These are phyloP conservation scores for Eutrigla gurnardus DNA, from an alignment of 2,797 vertebrate genomes.

Conservation along the genomic window DNA sequence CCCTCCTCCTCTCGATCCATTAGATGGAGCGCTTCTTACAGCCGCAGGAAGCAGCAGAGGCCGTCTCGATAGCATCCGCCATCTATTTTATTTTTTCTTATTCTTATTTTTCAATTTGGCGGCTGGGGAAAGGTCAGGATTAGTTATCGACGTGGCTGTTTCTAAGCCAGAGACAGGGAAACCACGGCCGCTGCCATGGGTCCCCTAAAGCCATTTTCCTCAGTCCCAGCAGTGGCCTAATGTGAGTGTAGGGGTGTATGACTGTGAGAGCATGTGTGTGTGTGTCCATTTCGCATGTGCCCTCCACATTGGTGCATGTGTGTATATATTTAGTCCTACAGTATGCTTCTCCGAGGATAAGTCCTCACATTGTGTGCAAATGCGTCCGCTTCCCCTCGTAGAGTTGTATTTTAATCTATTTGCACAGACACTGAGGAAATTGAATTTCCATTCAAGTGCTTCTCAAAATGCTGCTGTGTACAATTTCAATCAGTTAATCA, in stretches of 20 bases:
- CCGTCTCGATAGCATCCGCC: conserved; percentile 82
- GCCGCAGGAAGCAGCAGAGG: conserved; percentile 73
- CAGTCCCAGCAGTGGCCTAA: conserved; percentile 75
- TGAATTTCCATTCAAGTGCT: conserved; percentile 51
- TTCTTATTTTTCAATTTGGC: conserved; percentile 87
- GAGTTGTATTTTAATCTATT: conserved; percentile 53
- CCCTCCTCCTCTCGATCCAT: conserved; percentile 71
- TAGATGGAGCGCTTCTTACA: conserved; percentile 77
- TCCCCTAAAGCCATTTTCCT: conserved; percentile 82
- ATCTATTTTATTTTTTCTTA: conserved; percentile 87
- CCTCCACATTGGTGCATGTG: conserved; percentile 7
- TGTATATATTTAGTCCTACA: conserved; percentile 29
- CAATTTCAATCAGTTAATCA: conserved; percentile 62
- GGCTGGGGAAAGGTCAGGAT: conserved; percentile 87
- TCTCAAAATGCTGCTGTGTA: conserved; percentile 58
- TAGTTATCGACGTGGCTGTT: conserved; percentile 86
- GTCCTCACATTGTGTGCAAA: conserved; percentile 23
- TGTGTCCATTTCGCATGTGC: conserved; percentile 11
- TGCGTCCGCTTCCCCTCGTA: conserved; percentile 33
- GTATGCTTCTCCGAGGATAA: conserved; percentile 37
- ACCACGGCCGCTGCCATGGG: conserved; percentile 73
- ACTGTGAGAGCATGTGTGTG: conserved; percentile 31
- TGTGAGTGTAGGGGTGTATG: conserved; percentile 39
- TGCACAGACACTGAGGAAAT: conserved; percentile 58
- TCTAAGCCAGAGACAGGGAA: conserved; percentile 80